These are phyloP conservation scores for Xestoiulus laeticollis DNA, from an alignment of 2,888 invertebrate species.

Conservation along the genomic window DNA sequence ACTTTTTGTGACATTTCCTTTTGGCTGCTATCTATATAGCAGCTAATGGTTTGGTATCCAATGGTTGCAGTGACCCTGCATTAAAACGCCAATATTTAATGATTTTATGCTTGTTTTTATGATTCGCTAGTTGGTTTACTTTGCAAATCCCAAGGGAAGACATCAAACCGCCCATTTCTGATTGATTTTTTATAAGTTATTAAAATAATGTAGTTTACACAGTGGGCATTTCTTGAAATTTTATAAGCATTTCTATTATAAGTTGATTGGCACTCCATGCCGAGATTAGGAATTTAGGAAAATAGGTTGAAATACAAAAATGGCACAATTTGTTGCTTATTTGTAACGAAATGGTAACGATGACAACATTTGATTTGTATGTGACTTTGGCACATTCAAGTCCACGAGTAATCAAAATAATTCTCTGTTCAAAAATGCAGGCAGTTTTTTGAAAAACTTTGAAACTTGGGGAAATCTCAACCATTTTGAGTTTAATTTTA, in stretches of 20 bases:
- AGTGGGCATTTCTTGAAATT: neutral
- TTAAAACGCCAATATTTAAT: neutral
- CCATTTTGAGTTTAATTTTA: too few species aligned
- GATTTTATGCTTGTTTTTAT: neutral
- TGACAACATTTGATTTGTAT: neutral
- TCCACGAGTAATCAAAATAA: too few species aligned
- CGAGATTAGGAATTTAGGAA: neutral
- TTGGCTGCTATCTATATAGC: neutral
- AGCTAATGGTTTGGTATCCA: neutral
- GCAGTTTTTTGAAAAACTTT: too few species aligned
- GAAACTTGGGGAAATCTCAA: too few species aligned
- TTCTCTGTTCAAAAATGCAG: too few species aligned
- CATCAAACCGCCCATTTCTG: neutral
- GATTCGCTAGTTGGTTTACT: neutral
- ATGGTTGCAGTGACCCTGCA: neutral
- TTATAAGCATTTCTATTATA: neutral
- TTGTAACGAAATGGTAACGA: neutral
- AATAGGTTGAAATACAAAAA: neutral
- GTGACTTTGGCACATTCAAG: too few species aligned
- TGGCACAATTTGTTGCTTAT: neutral
- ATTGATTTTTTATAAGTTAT: neutral
- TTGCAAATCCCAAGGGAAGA: neutral
- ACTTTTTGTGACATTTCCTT: neutral
- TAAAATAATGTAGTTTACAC: neutral
- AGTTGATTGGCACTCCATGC: neutral